Conservation (phyloP, 2,888 invertebrate species). For the Melieria crassipennis region DNA sequence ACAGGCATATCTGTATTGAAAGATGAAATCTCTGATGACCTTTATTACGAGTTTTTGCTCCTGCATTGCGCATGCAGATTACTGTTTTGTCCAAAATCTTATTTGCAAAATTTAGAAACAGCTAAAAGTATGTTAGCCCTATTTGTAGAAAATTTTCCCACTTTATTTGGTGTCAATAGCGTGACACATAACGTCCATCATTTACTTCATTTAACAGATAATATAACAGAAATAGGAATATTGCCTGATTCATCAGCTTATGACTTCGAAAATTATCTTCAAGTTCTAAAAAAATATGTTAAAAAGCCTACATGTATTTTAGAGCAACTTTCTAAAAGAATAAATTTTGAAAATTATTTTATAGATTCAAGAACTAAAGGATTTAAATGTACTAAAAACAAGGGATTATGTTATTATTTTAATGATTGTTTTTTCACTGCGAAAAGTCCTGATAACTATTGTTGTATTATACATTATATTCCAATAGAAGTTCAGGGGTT, state of each 20-base stretch:
- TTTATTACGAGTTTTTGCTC: no score
- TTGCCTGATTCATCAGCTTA: background rate
- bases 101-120: background rate
- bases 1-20: no score
- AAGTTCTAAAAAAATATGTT: conserved; percentile 3
- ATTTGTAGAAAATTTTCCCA: conserved; percentile 12
- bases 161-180: background rate
- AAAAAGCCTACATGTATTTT: conserved; percentile 7
- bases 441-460: conserved; percentile 4
- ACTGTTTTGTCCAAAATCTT: conserved; percentile 5
- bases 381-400: background rate
- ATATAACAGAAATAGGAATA: background rate
- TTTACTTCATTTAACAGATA: conserved; percentile 2
- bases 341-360: background rate
- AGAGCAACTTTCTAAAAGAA: background rate
- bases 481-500: conserved; percentile 4
- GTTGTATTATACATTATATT: background rate
- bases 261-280: conserved; percentile 5
- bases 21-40: no score
- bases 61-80: background rate
- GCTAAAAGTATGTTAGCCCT: background rate
- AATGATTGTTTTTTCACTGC: background rate
- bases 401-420: background rate
- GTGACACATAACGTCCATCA: conserved; percentile 4
- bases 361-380: background rate